Evolutionary conservation across 2,797 vertebrate genomes (phyloP), one percentile per base, ranked within the genome.

Genomic region (Crypturellus tataupa): DNA sequence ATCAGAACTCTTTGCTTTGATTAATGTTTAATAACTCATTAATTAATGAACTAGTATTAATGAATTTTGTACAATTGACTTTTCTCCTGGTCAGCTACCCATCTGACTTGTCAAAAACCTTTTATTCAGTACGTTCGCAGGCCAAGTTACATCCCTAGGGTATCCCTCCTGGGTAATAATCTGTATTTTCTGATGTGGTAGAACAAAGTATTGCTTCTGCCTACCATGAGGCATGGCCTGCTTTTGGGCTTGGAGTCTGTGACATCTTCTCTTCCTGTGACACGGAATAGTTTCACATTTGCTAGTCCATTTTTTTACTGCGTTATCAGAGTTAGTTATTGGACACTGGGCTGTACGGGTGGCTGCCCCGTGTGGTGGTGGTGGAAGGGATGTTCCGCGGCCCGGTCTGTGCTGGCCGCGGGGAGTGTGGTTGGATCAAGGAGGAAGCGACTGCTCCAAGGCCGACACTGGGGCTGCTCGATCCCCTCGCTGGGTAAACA

Each of bases 391-490:
- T 60, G 19, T 17, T 60, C 51, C 55, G 42, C 17, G 21, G 59
- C 8, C 55, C 58, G 55, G 44, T 33, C 68, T 64, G 1, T 7
- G 9, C 5, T 40, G 20, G 8, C 65, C 33, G 1, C 37, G 62
- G 20, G 15, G 68, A 53, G 62, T 46, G 49, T 56, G 82, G 78
- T 55, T 4, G 4, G 78, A 21, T 80, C 37, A 55, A 0, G 72
- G 65, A 76, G 42, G 49, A 85, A 91, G 58, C 16, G 4, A 69
- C 35, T 33, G 51, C 29, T 69, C 69, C 62, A 65, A 59, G 37
- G 71, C 79, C 65, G 71, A 21, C 76, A 76, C 75, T 35, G 89
- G 89, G 80, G 89, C 51, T 87, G 87, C 90, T 89, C 46, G 68
- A 87, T 86, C 78, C 77, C 83, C 37, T 69, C 59, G 42, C 67